These are phyloP conservation scores for Hemicentrotus pulcherrimus DNA, from an alignment of 35 echinoderm and acorn worm species.

Conservation along the genomic window DNA sequence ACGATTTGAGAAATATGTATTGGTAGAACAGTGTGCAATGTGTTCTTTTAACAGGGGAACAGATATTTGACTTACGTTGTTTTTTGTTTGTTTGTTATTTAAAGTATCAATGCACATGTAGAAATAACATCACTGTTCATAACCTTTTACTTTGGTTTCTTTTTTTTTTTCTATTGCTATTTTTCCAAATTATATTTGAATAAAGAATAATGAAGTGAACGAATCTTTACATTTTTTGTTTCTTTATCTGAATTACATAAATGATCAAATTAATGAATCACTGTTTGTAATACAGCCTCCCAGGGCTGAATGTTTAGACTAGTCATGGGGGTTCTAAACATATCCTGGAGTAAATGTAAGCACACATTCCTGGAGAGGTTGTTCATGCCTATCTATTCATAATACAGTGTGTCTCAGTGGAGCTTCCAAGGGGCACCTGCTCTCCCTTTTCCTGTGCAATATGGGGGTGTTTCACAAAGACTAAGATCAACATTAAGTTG, in stretches of 20 bases:
- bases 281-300: not conserved
- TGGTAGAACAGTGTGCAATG: not conserved
- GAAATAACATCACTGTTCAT: not conserved
- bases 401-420: not conserved
- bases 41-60: not conserved
- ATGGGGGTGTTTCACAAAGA: not conserved
- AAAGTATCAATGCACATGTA: not conserved
- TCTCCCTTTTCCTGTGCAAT: not conserved
- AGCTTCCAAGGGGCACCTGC: not conserved
- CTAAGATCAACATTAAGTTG: too few species aligned
- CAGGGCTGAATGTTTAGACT: not conserved
- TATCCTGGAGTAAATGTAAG: not conserved
- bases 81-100: not conserved
- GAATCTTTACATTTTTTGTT: not conserved
- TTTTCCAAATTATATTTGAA: too few species aligned
- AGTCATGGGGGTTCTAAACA: not conserved
- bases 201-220: too few species aligned
- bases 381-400: not conserved
- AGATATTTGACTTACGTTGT: not conserved
- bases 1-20: not conserved
- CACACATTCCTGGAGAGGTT: not conserved
- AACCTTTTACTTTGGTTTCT: not conserved
- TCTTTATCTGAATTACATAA: not conserved
- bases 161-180: too few species aligned
- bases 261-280: not conserved